Conservation (phyloP, 1,140 invertebrate species). For the Delia radicum region DNA sequence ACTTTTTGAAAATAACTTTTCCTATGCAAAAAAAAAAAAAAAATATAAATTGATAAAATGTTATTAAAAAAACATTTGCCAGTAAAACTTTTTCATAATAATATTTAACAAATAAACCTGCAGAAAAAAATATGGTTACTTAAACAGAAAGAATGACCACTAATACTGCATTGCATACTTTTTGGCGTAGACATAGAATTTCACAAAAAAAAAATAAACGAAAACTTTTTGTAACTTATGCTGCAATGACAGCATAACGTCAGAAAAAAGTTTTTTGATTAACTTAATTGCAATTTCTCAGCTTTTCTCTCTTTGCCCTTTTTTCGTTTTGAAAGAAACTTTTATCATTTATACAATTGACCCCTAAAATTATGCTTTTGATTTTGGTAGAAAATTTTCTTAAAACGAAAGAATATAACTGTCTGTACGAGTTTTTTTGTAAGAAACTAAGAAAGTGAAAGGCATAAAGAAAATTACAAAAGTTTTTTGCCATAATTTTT, state of each 20-base stretch:
- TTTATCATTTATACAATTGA: conserved; percentile 7
- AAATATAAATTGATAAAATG: no score
- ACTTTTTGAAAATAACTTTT: no score
- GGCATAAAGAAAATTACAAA: not conserved
- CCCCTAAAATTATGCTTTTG: not conserved
- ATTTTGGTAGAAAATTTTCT: no score
- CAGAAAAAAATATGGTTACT: not conserved
- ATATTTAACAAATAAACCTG: not conserved
- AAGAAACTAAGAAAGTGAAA: not conserved
- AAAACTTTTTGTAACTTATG: conserved; percentile 3
- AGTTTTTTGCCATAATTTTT: not conserved
- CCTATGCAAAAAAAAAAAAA: no score
- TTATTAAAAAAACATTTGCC: no score
- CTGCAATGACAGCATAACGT: not conserved
- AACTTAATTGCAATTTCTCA: no score
- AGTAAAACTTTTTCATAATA: no score
- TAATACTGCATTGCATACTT: conserved; percentile 17
- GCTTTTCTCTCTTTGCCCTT: no score
- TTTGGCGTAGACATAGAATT: not conserved
- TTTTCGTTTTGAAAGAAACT: not conserved
- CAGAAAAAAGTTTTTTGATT: not conserved
- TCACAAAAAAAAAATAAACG: not conserved
- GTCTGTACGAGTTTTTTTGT: no score
- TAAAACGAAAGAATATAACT: no score
- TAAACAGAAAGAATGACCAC: not conserved